Evolutionary conservation across 2,113 vertebrate genomes (phyloP).

Genomic region (Bubo scandiacus): DNA sequence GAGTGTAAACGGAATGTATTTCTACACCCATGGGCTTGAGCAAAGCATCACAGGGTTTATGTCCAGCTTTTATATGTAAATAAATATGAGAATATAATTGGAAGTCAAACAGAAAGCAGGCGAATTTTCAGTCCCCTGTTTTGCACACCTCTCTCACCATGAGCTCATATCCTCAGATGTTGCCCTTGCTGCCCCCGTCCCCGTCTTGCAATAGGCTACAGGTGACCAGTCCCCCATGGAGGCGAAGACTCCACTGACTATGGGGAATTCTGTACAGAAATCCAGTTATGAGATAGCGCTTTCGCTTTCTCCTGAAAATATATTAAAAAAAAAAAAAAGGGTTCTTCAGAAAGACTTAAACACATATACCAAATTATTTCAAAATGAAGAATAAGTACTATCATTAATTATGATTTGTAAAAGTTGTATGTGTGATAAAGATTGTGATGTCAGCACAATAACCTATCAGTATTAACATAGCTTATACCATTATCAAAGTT

Average conservation of each 20-base stretch:
- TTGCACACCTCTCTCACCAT: rapidly evolving
- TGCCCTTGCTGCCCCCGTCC: background rate
- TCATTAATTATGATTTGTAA: background rate
- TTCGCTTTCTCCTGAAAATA: background rate
- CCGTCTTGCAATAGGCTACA: background rate
- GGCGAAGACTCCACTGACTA: background rate
- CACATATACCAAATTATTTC: background rate
- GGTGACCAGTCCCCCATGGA: background rate
- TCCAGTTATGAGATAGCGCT: background rate
- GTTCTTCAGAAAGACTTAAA: background rate
- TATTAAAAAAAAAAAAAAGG: background rate
- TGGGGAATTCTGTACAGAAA: background rate
- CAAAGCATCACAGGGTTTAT: background rate
- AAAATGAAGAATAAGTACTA: background rate
- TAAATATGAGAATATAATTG: background rate
- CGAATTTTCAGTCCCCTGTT: background rate
- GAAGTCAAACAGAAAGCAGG: background rate
- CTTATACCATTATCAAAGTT: background rate
- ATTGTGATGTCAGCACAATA: background rate
- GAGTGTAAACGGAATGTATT: background rate
- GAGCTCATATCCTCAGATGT: background rate
- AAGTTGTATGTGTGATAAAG: background rate
- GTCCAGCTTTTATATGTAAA: background rate
- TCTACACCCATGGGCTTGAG: background rate
- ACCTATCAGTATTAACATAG: rapidly evolving